phyloP scores from a whole-genome alignment of 2,888 invertebrate species.

The Nebria brevicollis region DNA sequence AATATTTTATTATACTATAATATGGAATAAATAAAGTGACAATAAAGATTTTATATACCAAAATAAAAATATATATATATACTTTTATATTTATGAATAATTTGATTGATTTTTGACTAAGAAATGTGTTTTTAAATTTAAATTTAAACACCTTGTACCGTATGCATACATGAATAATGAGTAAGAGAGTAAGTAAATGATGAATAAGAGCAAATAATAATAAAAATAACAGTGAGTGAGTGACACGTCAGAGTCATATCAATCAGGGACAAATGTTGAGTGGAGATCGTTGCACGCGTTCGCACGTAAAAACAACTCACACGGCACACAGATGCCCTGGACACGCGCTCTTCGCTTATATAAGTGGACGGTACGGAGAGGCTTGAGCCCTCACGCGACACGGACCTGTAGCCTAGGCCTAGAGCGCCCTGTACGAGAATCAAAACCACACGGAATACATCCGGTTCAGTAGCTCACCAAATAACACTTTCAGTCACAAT shows the following conservation, averaged over 20 bases:
- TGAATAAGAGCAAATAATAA: slow-evolving; percentile 3
- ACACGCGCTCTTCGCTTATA: slow-evolving; percentile 62
- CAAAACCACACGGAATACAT: slow-evolving; percentile 50
- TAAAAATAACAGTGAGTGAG: background rate
- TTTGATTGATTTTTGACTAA: background rate
- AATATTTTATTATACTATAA: no score
- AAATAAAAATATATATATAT: no score
- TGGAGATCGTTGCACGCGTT: slow-evolving; percentile 51
- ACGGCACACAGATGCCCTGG: slow-evolving; percentile 51
- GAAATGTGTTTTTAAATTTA: background rate
- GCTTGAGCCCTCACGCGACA: slow-evolving; percentile 76
- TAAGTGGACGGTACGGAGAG: slow-evolving; percentile 84
- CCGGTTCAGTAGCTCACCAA: slow-evolving; percentile 17
- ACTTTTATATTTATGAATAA: no score
- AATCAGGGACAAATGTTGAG: slow-evolving; percentile 51
- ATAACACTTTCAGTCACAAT: no score
- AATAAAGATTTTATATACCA: no score
- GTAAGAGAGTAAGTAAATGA: slow-evolving; percentile 8
- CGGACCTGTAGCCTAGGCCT: slow-evolving; percentile 64
- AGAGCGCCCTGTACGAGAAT: slow-evolving; percentile 61
- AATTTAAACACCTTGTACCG: background rate
- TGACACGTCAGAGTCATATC: slow-evolving; percentile 52
- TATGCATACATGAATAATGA: background rate
- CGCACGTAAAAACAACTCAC: slow-evolving; percentile 52
- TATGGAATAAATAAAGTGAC: no score